Evolutionary conservation across 2,797 vertebrate genomes (phyloP).

Genomic region (Sebastolobus alascanus): DNA sequence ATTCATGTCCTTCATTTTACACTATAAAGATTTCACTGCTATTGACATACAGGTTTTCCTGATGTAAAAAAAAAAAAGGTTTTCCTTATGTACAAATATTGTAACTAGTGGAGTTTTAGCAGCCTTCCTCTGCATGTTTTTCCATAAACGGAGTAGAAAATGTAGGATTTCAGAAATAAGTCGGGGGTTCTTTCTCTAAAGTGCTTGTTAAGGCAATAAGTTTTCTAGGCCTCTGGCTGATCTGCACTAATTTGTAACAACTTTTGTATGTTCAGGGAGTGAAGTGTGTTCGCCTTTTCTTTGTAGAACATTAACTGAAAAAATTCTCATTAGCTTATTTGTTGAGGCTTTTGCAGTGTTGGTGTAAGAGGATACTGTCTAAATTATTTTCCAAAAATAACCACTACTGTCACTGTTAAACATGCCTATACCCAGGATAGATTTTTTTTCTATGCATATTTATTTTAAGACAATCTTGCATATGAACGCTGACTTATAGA

Average conservation of each 20-base stretch:
- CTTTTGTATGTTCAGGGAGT: conserved; percentile 82
- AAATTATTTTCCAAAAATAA: conserved; percentile 47
- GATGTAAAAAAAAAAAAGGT: conserved; percentile 23
- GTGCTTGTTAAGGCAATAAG: conserved; percentile 84
- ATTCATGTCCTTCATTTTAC: conserved; percentile 62
- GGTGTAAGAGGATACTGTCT: conserved; percentile 24
- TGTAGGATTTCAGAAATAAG: conserved; percentile 75
- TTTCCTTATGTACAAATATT: conserved; percentile 67
- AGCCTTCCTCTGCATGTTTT: conserved; percentile 70
- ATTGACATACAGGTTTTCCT: conserved; percentile 30
- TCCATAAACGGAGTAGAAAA: conserved; percentile 61
- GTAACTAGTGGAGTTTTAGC: conserved; percentile 62
- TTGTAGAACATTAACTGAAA: conserved; percentile 55
- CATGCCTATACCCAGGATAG: conserved; percentile 32
- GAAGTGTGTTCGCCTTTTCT: conserved; percentile 66
- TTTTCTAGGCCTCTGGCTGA: conserved; percentile 85
- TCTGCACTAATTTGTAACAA: conserved; percentile 85
- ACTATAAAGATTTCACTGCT: conserved; percentile 59
- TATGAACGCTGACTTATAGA: conserved; percentile 21
- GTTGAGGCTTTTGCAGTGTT: conserved; percentile 54
- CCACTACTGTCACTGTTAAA: conserved; percentile 38
- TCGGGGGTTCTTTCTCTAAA: conserved; percentile 69
- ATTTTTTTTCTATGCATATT: conserved; percentile 66
- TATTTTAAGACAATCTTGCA: conserved; percentile 66
- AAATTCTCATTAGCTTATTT: conserved; percentile 70